Base-by-base conservation (phyloP, 2,113 vertebrate genomes). In the Sialia sialis region DNA sequence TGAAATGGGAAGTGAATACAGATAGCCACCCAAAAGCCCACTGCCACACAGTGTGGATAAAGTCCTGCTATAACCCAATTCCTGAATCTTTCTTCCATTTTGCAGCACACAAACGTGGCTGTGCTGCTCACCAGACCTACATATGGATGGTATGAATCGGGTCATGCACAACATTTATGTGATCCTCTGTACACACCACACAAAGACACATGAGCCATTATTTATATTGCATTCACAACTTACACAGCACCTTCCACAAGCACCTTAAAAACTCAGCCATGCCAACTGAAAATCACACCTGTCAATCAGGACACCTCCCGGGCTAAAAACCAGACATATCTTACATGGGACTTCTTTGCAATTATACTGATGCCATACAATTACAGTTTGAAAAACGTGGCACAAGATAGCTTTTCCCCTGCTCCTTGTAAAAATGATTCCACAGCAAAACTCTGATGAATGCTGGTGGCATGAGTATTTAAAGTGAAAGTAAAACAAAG, bases 401-500 rank as follows among this genome's bases (percentile, higher is more conserved):
- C 67, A 68, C 8, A 4, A 91, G 58, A 62, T n/a, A 41, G 44
- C 32, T 95, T 79, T 68, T 55, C 49, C n/a, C 75, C 32, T 55
- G 27, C 43, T 86, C 68, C 56, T 81, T 15, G 21, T 54, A 88
- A 94, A 91, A 93, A 74, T 80, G 39, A 88, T 67, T 75, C 25
- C 21, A 46, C 51, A 1, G 1, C 36, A 67, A 51, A 87, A 83
- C 30, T 60, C 69, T 51, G 39, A 78, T 29, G 25, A 62, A 66
- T 27, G 30, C 6, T 17, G 6, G 58, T n/a, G 36, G 70, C 0
- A 0, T 22, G 17, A 52, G 18, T 52, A 76, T 93, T 70, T 72
- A 43, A 68, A 72, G 26, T 4, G 11, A 89, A 91, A 95, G 85
- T 59, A 74, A 95, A 91, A 75, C 48, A 46, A 92, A 80, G 34